Conservation (phyloP, 2,888 invertebrate species). For the Prenolepis imparis region DNA sequence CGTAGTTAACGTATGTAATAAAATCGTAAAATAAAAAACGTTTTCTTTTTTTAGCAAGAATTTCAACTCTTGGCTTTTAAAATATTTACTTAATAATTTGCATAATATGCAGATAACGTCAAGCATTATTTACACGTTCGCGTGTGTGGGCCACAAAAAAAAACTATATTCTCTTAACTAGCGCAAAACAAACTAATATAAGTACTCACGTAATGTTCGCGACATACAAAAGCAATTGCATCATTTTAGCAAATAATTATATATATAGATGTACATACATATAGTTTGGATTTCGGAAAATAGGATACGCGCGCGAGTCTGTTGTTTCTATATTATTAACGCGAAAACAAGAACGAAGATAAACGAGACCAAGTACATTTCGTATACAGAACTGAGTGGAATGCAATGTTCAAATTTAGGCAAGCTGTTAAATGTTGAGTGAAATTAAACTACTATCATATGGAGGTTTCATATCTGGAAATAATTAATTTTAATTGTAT, state of each 20-base stretch:
- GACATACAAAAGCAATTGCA: constrained; percentile 28
- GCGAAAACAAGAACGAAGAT: not conserved
- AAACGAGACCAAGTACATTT: not conserved
- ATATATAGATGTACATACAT: not conserved
- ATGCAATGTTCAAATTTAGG: not conserved
- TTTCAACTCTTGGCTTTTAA: constrained; percentile 8
- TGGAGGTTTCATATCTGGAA: not conserved
- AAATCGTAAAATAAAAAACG: not conserved
- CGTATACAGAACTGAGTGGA: not conserved
- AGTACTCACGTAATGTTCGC: constrained; percentile 14
- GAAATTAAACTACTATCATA: not conserved
- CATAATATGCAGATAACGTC: constrained; percentile 30
- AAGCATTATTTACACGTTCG: constrained; percentile 19
- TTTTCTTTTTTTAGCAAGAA: not conserved
- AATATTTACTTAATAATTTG: constrained; percentile 24
- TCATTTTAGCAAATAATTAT: constrained; percentile 16
- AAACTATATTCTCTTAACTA: constrained; percentile 24
- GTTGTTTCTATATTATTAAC: not conserved
- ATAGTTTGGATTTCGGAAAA: constrained; percentile 20
- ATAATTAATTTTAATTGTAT: not conserved
- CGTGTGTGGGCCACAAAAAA: constrained; percentile 32
- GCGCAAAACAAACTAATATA: constrained; percentile 13
- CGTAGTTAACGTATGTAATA: not conserved
- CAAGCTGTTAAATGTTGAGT: constrained; percentile 1
- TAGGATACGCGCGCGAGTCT: not conserved